phyloP scores from a whole-genome alignment of 2,113 vertebrate genomes.

The Tricholaema leucomelas region DNA sequence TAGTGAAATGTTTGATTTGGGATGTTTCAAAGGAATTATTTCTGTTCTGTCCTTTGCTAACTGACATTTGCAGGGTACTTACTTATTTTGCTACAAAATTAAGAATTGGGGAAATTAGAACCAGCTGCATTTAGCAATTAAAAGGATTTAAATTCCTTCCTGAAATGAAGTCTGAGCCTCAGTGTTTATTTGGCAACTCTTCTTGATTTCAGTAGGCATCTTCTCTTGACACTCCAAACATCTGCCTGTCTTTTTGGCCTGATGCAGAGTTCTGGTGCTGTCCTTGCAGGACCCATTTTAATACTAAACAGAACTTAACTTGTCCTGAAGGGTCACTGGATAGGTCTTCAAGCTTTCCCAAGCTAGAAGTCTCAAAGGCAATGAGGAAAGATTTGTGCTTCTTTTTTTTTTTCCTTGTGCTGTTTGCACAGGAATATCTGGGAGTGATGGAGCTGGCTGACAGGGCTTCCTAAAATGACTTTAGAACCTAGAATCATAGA shows the following conservation, averaged over 20 bases:
- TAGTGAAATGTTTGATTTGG: background rate
- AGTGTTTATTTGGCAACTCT: background rate
- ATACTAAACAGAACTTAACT: background rate
- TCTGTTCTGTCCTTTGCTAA: slow-evolving; percentile 24
- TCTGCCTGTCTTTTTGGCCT: background rate
- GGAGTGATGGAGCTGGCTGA: background rate
- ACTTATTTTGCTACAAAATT: slow-evolving; percentile 42
- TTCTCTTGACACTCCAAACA: background rate
- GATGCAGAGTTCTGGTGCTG: background rate
- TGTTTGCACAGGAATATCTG: background rate
- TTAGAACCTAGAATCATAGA: no score
- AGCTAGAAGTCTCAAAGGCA: background rate
- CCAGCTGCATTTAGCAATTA: slow-evolving; percentile 35
- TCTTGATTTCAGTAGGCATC: background rate
- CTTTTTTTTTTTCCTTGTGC: accelerated
- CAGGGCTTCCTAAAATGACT: background rate
- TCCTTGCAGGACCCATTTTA: background rate
- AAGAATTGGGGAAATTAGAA: slow-evolving; percentile 25
- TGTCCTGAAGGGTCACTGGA: background rate
- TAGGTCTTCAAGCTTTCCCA: background rate
- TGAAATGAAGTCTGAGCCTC: slow-evolving; percentile 15
- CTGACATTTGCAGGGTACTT: background rate
- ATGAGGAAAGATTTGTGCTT: background rate
- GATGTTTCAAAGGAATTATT: slow-evolving; percentile 37
- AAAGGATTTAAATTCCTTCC: slow-evolving; percentile 35